These are phyloP conservation scores for Drosophila imparisetae DNA, from an alignment of 2,888 invertebrate species.

Conservation along the genomic window DNA sequence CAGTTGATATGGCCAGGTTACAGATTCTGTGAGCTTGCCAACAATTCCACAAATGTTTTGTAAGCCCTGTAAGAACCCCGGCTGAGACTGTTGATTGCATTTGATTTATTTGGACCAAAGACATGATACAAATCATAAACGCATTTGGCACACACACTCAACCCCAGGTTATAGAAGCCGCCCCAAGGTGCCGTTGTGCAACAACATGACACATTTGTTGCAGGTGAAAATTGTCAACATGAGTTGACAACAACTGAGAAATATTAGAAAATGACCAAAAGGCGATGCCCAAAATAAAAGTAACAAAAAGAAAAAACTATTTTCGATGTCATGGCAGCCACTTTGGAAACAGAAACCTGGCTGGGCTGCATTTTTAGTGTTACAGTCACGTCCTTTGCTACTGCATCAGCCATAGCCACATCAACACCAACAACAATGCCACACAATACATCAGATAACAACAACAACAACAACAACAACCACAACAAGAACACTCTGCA, in stretches of 20 bases:
- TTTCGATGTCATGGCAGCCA: slow-evolving; percentile 66
- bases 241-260: slow-evolving; percentile 71
- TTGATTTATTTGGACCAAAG: slow-evolving; percentile 75
- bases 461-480: slow-evolving; percentile 4
- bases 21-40: slow-evolving; percentile 9
- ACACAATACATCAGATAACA: background rate
- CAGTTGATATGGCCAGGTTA: slow-evolving; percentile 28
- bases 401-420: slow-evolving; percentile 49
- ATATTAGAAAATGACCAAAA: slow-evolving; percentile 71
- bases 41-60: slow-evolving; percentile 36
- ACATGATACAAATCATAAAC: slow-evolving; percentile 79
- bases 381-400: slow-evolving; percentile 68
- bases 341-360: slow-evolving; percentile 12
- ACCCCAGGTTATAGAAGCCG: background rate
- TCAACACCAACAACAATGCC: slow-evolving; percentile 15
- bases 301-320: slow-evolving; percentile 57
- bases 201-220: slow-evolving; percentile 63
- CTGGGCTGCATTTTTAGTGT: slow-evolving; percentile 60
- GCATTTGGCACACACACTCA: slow-evolving; percentile 54
- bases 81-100: slow-evolving; percentile 73
- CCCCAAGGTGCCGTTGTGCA: slow-evolving; percentile 5
- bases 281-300: slow-evolving; percentile 26
- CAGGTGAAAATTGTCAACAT: slow-evolving; percentile 80
- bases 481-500: slow-evolving; percentile 27
- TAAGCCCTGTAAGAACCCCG: slow-evolving; percentile 50